Conservation (phyloP, 2,113 vertebrate genomes). For the Eulacestoma nigropectus region DNA sequence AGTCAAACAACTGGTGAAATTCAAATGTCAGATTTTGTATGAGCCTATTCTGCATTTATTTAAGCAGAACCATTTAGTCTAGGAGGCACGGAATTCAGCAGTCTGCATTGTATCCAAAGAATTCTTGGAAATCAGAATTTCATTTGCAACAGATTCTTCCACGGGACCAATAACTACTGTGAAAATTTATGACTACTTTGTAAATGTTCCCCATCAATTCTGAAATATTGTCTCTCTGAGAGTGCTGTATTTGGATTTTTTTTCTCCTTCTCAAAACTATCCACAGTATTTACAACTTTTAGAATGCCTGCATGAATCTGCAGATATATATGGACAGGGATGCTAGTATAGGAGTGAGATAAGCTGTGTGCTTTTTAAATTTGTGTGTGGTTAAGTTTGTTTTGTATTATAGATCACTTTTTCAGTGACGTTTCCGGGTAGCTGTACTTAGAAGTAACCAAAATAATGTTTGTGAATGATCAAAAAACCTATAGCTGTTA, state of each 20-base stretch:
- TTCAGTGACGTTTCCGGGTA: neutral
- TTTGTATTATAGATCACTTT: neutral
- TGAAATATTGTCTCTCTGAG: neutral
- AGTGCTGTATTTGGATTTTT: neutral
- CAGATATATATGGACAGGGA: neutral
- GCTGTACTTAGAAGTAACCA: neutral
- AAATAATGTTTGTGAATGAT: neutral
- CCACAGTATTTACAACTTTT: neutral
- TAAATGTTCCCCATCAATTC: neutral
- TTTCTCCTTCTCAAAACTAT: neutral
- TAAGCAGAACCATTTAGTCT: neutral
- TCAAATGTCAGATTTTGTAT: neutral
- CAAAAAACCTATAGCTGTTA: neutral
- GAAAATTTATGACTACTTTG: neutral
- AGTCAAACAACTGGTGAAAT: neutral
- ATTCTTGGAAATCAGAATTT: neutral
- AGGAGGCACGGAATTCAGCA: neutral
- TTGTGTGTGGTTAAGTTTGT: neutral
- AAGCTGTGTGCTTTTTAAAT: neutral
- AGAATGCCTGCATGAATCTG: neutral
- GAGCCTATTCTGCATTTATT: neutral
- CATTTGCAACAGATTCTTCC: neutral
- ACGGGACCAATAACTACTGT: neutral
- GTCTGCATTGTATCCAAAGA: neutral
- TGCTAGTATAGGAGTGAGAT: neutral